Base-by-base conservation (phyloP, 2,888 invertebrate species). In the Caenorhabditis sp. region DNA sequence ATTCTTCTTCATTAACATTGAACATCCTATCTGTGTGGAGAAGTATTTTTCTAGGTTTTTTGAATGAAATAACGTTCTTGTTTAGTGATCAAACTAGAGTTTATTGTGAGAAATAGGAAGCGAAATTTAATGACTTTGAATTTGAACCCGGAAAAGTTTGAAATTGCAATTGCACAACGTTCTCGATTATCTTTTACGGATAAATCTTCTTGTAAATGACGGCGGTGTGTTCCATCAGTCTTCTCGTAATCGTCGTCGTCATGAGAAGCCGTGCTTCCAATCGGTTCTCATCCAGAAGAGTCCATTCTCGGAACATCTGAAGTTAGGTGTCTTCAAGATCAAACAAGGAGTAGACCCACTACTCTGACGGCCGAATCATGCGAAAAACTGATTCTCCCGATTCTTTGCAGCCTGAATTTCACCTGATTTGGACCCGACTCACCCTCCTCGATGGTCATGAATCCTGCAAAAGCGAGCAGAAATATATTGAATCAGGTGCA, bases 261-360 rank as follows among this genome's bases (percentile, higher is more conserved):
- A 88, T 88, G 27, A 86, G 68, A 46, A 88, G 78, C 9, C 87
- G 80, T 7, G 87, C 79, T 72, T 88, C 88, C 32, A 88, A 41
- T 17, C 81, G 82, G 17, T 83, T 83, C 75, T 87, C 86, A 43
- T 88, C 86, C 9, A 88, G 72, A 17, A 88, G 77, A 13, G 85
- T 88, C 88, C 88, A 88, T 26, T 87, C 87, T n/a, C 88, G 84
- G 59, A 84, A 82, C 87, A 87, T 88, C 86, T 87, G 50, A 66
- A 81, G 43, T 32, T 9, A 20, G 8, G 17, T 17, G 7, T 13
- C 15, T 20, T 9, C 30, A 15, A 17, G 22, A n/a, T 20, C 1
- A 17, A 13, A 50, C 17, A 11, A n/a, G n/a, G n/a, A n/a, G n/a
- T n/a, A 20, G 32, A 72, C 82, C 55, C 45, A 87, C 87, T 61